Base-by-base conservation (phyloP, 2,797 vertebrate genomes). In the Carduelis carduelis region DNA sequence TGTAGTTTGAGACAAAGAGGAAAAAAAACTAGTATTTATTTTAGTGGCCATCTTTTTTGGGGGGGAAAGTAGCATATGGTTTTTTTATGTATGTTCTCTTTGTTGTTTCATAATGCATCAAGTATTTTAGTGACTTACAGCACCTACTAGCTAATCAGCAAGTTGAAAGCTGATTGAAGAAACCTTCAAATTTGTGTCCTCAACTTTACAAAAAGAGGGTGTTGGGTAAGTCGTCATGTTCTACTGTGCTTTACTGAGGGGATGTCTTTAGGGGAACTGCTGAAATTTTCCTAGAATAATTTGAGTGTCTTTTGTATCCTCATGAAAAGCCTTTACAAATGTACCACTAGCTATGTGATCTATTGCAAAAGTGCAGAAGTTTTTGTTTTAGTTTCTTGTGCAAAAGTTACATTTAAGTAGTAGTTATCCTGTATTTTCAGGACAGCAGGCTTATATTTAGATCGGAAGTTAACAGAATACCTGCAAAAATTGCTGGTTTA, bases 181-280 rank as follows among this genome's bases (percentile, higher is more conserved):
- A 95, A 83, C 21, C 70, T 96, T 97, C 87, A 91, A 78, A 91
- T 86, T 88, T 95, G 43, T 95, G 72, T 91, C 80, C 37, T 95
- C 76, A 49, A 3, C 89, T 93, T 95, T 90, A 28, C 50, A 94
- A 83, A 96, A 86, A 47, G n/a, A 91, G 87, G 37, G 39, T 93
- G n/a, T 89, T 91, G 37, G 49, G 59, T 92, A 94, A 86, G 87
- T 90, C 1, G 3, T 68, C 27, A 56, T 59, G 50, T 91, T 96
- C 82, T 95, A 14, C 41, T 87, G 61, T 90, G 46, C 50, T 93
- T 90, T 71, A 66, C 22, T 53, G 44, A 88, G 35, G 37, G 24
- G 7, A 39, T 95, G 46, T 35, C 75, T 91, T 85, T 87, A 87
- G 39, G 39, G 63, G 26, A 66, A 55, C 35, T 2, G 0, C 55